Evolutionary conservation across 2,888 invertebrate genomes (phyloP).

Genomic region (Erebia epiphron): DNA sequence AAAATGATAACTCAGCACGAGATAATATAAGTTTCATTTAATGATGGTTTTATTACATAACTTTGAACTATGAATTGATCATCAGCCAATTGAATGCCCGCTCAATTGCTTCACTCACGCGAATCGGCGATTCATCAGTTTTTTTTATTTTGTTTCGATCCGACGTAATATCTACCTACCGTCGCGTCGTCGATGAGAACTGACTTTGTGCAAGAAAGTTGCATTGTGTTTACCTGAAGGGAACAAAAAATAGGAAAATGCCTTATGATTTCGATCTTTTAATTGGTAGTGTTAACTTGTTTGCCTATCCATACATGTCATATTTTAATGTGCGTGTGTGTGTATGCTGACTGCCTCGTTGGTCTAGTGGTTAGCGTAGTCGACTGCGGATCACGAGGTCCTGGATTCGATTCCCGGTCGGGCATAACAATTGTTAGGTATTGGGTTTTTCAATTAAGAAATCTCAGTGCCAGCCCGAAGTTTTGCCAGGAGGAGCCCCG

Average conservation of each 20-base stretch:
- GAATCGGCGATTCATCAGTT: constrained; percentile 57
- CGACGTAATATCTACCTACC: constrained; percentile 35
- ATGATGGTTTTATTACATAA: constrained; percentile 27
- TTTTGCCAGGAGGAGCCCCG: too few species aligned
- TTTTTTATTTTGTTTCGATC: constrained; percentile 50
- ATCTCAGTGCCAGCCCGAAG: too few species aligned
- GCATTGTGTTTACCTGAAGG: constrained; percentile 37
- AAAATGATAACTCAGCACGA: constrained; percentile 6
- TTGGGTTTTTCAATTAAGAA: too few species aligned
- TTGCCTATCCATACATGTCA: neutral
- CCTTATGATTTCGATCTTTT: constrained; percentile 2
- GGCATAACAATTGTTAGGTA: too few species aligned
- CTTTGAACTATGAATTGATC: constrained; percentile 51
- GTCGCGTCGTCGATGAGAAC: constrained; percentile 43
- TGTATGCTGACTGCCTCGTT: too few species aligned
- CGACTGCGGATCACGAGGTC: too few species aligned
- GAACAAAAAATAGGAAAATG: constrained; percentile 21
- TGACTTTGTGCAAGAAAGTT: constrained; percentile 42
- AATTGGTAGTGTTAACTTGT: neutral
- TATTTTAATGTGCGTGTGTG: too few species aligned
- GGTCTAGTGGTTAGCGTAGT: too few species aligned
- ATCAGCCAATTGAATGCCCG: constrained; percentile 58
- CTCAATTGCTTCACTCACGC: constrained; percentile 66
- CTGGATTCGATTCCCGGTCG: too few species aligned
- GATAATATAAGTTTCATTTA: constrained; percentile 14